phyloP scores from a whole-genome alignment of 2,888 invertebrate genomes.

The Cinara cedri region DNA sequence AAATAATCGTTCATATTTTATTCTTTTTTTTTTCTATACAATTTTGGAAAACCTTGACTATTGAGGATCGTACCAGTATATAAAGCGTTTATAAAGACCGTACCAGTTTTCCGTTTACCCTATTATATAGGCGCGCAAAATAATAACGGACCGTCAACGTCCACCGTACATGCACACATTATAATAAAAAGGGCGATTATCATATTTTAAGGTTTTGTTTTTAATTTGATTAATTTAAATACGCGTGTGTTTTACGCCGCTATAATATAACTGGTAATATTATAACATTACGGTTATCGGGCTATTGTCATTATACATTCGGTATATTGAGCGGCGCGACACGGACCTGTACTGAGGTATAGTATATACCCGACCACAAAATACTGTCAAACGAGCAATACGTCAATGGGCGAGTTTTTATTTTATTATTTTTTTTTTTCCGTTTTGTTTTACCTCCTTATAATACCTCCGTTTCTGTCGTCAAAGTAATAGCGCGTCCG shows the following conservation, averaged over 20 bases:
- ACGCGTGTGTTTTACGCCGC: not conserved
- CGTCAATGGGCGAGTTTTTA: constrained; percentile 29
- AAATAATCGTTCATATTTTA: no score
- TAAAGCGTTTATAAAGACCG: no score
- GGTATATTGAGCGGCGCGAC: constrained; percentile 15
- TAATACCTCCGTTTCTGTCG: constrained; percentile 26
- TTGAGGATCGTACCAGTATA: no score
- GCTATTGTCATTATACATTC: constrained; percentile 11
- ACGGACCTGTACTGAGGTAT: constrained; percentile 10
- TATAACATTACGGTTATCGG: not conserved
- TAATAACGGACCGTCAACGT: not conserved
- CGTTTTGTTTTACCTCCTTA: not conserved
- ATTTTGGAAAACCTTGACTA: no score
- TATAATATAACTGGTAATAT: constrained; percentile 10
- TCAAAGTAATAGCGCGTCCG: constrained; percentile 34
- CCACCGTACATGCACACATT: no score
- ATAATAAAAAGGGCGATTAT: no score
- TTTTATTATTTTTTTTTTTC: no score
- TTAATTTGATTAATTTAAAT: constrained; percentile 15
- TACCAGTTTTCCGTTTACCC: not conserved
- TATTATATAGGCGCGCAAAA: not conserved
- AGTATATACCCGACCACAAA: constrained; percentile 45
- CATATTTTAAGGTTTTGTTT: not conserved
- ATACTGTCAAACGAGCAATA: constrained; percentile 47
- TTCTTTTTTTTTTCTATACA: no score